Percentiles rank a stretch among this genome's conserved stretches.
Evolutionary conservation across 2,888 invertebrate genomes (phyloP).

Genomic region (Subacronicta megacephala): DNA sequence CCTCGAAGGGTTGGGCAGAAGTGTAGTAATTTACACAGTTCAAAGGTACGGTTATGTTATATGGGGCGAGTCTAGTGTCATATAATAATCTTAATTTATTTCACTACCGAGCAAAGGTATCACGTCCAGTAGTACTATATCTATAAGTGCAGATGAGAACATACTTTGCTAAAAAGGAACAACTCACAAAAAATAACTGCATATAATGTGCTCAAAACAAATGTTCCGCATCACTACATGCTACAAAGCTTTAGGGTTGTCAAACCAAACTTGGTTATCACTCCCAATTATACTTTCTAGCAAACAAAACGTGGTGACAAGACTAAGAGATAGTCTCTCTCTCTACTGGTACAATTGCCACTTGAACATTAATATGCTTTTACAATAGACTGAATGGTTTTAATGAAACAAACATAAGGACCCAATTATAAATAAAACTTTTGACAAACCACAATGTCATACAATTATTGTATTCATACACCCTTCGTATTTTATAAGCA

Average conservation of each 20-base stretch:
- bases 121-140: too few species aligned
- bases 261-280: neutral
- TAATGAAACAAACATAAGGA: slow-evolving; percentile 64
- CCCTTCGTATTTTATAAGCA: slow-evolving; percentile 59
- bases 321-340: slow-evolving; percentile 30
- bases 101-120: too few species aligned
- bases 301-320: slow-evolving; percentile 22
- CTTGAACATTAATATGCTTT: slow-evolving; percentile 52
- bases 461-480: slow-evolving; percentile 64
- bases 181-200: too few species aligned
- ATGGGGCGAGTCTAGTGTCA: too few species aligned
- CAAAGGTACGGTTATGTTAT: too few species aligned
- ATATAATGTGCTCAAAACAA: too few species aligned
- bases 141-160: too few species aligned
- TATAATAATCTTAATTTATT: too few species aligned
- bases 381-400: slow-evolving; percentile 42
- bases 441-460: slow-evolving; percentile 69
- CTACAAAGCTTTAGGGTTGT: neutral
- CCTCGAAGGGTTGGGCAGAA: too few species aligned
- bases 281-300: neutral
- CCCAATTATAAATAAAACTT: slow-evolving; percentile 60
- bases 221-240: too few species aligned
- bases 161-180: too few species aligned
- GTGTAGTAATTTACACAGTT: too few species aligned
- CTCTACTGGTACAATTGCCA: slow-evolving; percentile 31